Evolutionary conservation across 2,113 vertebrate genomes (phyloP).

Genomic region (Gasterosteus aculeatus): DNA sequence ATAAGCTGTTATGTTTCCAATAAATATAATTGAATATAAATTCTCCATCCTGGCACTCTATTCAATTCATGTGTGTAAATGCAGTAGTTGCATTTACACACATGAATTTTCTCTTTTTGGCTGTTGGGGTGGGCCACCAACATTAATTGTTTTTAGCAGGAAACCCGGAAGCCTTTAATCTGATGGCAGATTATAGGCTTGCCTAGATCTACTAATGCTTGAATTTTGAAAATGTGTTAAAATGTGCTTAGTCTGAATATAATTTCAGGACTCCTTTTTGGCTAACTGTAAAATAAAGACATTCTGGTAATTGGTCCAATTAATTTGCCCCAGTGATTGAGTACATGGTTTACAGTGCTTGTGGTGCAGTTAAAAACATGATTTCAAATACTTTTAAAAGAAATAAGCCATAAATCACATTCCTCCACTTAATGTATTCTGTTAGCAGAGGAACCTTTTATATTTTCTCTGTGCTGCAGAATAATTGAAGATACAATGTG

Average conservation of each 20-base stretch:
- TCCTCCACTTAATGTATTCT: constrained; percentile 65
- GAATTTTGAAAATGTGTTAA: constrained; percentile 37
- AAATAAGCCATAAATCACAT: constrained; percentile 66
- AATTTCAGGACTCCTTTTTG: constrained; percentile 23
- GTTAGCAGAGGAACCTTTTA: constrained; percentile 69
- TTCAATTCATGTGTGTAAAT: not conserved
- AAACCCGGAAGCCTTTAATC: constrained; percentile 37
- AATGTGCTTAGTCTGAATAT: constrained; percentile 32
- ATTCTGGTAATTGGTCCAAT: constrained; percentile 40
- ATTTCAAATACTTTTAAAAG: constrained; percentile 65
- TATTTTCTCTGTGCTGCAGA: constrained; percentile 78
- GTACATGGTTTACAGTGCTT: constrained; percentile 64
- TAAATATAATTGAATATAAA: constrained; percentile 40
- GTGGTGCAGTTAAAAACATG: constrained; percentile 66
- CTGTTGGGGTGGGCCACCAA: not conserved
- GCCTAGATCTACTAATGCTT: constrained; percentile 33
- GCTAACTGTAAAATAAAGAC: constrained; percentile 46
- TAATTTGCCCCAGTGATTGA: constrained; percentile 48
- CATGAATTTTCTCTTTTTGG: constrained; percentile 19
- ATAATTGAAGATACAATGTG: constrained; percentile 73
- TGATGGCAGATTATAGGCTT: constrained; percentile 41
- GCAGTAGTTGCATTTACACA: constrained; percentile 21
- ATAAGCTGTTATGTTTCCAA: too few relatives aligned
- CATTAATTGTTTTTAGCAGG: constrained; percentile 24
- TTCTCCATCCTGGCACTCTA: constrained; percentile 7